Conservation (phyloP, 2,888 invertebrate species). For the Glyphotaelius pellucidus region DNA sequence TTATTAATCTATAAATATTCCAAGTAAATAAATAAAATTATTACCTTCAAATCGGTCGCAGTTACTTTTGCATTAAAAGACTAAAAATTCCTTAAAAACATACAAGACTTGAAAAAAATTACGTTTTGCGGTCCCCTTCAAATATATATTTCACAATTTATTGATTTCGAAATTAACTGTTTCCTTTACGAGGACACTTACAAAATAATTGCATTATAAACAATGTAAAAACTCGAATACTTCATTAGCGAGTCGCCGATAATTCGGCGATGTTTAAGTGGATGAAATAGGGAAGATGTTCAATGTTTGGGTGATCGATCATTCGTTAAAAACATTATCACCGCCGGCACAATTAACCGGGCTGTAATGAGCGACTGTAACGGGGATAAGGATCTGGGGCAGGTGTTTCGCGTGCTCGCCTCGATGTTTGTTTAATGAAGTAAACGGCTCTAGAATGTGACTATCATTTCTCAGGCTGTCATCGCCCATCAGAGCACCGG, state of each 20-base stretch:
- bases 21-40: too few species aligned
- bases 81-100: neutral
- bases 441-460: constrained; percentile 49
- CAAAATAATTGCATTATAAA: neutral
- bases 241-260: neutral
- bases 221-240: neutral
- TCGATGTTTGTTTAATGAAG: constrained; percentile 56
- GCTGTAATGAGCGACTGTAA: constrained; percentile 49
- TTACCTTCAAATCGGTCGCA: too few species aligned
- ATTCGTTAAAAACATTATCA: constrained; percentile 53
- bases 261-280: neutral
- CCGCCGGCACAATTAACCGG: constrained; percentile 51
- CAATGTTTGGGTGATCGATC: constrained; percentile 22
- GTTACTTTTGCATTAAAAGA: neutral
- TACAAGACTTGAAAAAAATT: neutral
- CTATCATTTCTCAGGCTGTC: constrained; percentile 55
- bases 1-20: too few species aligned
- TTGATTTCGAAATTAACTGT: neutral
- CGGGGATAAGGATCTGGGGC: constrained; percentile 52
- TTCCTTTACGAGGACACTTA: neutral
- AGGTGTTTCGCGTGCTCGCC: constrained; percentile 55
- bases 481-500: constrained; percentile 27
- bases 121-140: neutral
- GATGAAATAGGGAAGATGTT: neutral
- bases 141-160: neutral